Evolutionary conservation across 2,797 vertebrate species (phyloP).

Genomic region (Anomalospiza imberbis): DNA sequence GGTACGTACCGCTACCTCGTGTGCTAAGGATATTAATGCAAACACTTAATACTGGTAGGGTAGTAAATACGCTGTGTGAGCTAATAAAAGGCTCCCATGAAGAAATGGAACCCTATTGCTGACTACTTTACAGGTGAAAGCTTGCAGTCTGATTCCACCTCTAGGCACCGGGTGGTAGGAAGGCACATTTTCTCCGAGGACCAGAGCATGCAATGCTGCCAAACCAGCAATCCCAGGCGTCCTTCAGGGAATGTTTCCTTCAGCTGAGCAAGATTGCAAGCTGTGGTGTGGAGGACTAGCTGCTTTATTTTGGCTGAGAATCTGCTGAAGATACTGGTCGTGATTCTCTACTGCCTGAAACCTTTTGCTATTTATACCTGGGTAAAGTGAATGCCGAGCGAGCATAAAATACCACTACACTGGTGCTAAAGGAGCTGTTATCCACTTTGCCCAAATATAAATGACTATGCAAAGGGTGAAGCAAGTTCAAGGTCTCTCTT

Average conservation of each 20-base stretch:
- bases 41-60: conserved; percentile 39
- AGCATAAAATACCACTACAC: neutral
- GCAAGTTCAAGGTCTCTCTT: conserved; percentile 50
- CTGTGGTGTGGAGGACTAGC: neutral
- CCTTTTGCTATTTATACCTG: conserved; percentile 53
- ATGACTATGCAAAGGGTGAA: conserved; percentile 18
- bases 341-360: neutral
- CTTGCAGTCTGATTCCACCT: conserved; percentile 47
- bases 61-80: neutral
- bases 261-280: neutral
- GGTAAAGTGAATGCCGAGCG: neutral
- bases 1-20: neutral
- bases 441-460: conserved; percentile 46
- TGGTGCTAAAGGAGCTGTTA: conserved; percentile 22
- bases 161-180: neutral
- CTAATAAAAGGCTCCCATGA: conserved; percentile 58
- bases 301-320: neutral
- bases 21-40: conserved; percentile 52
- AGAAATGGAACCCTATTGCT: conserved; percentile 53
- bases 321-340: conserved; percentile 6
- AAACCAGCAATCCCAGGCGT: neutral
- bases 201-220: neutral
- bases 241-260: neutral
- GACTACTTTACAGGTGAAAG: conserved; percentile 40
- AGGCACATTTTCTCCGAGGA: neutral